Base-by-base conservation (phyloP, 2,888 invertebrate genomes). In the Stenodema calcarata region DNA sequence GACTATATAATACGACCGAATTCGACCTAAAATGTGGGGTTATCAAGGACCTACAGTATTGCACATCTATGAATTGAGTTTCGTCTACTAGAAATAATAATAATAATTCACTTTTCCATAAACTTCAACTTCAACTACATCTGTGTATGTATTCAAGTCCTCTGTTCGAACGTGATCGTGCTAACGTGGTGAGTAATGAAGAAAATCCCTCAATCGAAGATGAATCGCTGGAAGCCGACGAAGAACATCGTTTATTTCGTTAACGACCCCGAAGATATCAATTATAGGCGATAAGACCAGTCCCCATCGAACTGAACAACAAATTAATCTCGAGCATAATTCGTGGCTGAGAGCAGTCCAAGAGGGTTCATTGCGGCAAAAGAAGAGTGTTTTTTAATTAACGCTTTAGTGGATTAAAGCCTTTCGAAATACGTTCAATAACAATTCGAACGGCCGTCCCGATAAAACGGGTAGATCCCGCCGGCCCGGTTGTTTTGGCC, bases 331-430 rank as follows among this genome's bases (percentile, higher is more conserved):
- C 28, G 35, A 73, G 73, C 18, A 30, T 41, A 73, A 73, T 73
- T 73, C 35, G 73, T 18, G 73, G 73, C 41, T 14, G 35, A 62
- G 62, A 62, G 62, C 23, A 62, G 27, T 62, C 62, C 62, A 9
- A 27, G 62, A 41, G 73, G 73, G 30, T 35, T 30, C 18, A 73
- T 73, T 73, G 73, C n/a, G 73, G 73, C 35, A 41, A 41, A 73
- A 41, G 35, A 73, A 28, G 18, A 30, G 73, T 73, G 73, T 73
- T 73, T 73, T 73, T 73, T 73, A 73, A 73, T 73, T 73, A 73
- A 73, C 73, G 73, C 73, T 35, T 16, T 28, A 35, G 73, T 35
- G 28, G 73, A 73, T 73, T 73, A 35, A 73, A 73, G 41, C 73
- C 35, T 30, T 73, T 73, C 18, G 18, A 23, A 73, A 35, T 35